Percentiles rank a stretch among this genome's conserved stretches.
phyloP scores from a whole-genome alignment of 2,797 vertebrate species.

The Oophaga sylvatica region DNA sequence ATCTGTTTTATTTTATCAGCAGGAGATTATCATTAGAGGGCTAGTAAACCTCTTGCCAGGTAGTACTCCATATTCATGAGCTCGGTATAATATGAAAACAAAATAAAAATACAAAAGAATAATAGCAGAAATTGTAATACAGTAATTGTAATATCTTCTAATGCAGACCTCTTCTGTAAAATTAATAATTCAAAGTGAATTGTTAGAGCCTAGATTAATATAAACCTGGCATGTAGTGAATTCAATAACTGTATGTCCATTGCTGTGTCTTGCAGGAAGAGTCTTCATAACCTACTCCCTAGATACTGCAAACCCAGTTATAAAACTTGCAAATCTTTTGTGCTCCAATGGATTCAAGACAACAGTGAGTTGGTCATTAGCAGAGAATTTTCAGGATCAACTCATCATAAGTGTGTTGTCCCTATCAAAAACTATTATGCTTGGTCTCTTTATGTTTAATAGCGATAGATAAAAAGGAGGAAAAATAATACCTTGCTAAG shows the following conservation, averaged over 20 bases:
- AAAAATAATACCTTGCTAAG: not conserved
- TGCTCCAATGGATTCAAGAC: conserved; percentile 88
- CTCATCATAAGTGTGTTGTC: not conserved
- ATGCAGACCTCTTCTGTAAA: not conserved
- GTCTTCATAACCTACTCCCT: conserved; percentile 94
- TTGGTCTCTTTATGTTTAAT: not conserved
- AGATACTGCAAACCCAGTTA: conserved; percentile 83
- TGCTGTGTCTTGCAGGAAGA: conserved; percentile 76
- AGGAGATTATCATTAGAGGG: no score
- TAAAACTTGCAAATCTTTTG: conserved; percentile 86
- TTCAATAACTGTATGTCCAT: not conserved
- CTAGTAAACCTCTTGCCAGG: no score
- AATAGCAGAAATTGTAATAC: no score
- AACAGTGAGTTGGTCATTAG: conserved; percentile 78
- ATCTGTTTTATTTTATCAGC: no score
- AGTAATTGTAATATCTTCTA: not conserved
- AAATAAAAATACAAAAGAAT: no score
- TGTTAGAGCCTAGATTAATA: not conserved
- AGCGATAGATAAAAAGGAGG: not conserved
- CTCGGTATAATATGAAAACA: no score
- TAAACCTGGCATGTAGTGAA: not conserved
- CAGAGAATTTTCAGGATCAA: not conserved
- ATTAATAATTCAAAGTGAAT: not conserved
- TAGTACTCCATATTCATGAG: no score
- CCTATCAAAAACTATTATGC: not conserved